Evolutionary conservation across 2,797 vertebrate genomes (phyloP), one percentile per base, ranked within the genome.

Genomic region (Vipera ursinii): DNA sequence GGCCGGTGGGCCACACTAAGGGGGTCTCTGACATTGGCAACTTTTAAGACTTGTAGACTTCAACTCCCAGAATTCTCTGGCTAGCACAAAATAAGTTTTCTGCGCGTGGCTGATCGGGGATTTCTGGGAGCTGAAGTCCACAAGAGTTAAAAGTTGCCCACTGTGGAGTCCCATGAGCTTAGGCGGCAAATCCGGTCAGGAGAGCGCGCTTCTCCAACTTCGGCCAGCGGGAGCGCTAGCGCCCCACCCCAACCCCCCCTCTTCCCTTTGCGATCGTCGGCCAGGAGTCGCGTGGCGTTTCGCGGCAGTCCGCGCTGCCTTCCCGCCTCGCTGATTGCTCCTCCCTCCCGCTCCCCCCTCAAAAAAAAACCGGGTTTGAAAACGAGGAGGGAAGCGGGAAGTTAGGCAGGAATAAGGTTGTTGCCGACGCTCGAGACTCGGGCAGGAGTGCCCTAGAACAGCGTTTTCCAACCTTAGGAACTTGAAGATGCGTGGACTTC

Each of bases 271-370:
- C 60, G n/a, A 15, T 0, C 28, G 8, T n/a, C 2, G 14, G 92
- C 88, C 91, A 92, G 89, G 92, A 38, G 96, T 97, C 97, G 95
- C 97, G 97, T 96, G 97, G 97, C 97, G 95, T 97, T 61, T 59
- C 48, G 44, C 97, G 88, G 53, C 85, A 0, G n/a, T 51, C 92
- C 0, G 0, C n/a, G 93, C 20, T 6, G 44, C 63, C 59, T 85
- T 9, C 44, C 13, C 32, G 60, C 51, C 89, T 53, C 26, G 51
- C 32, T 32, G 28, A 51, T 53, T 20, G 0, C 7, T 78, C 7
- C 55, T 38, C 38, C 38, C 38, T 32, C 32, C 32, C 32, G 32
- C 32, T 32, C 17, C 44, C 44, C 44, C 44, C 44, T 3, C 44
- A 44, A 53, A 53, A 53, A 53, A 10, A 53, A 53, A 14, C 28